These are phyloP conservation scores for Cactoblastis cactorum DNA, from an alignment of 2,888 invertebrate genomes.

Conservation along the genomic window DNA sequence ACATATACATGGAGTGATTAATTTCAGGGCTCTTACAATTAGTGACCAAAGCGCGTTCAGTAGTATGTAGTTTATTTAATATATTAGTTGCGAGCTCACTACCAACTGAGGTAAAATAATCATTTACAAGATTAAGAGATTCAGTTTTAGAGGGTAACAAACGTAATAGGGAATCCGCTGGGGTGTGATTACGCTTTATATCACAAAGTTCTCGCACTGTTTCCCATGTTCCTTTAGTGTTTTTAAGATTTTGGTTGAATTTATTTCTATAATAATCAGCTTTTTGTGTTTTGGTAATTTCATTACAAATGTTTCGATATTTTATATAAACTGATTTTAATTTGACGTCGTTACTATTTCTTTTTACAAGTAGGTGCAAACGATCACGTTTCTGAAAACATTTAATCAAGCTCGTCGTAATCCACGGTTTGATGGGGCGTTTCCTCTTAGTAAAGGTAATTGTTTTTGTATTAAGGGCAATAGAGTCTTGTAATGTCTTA, in stretches of 20 bases:
- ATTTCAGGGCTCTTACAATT: background rate
- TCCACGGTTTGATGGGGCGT: background rate
- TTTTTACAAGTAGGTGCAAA: background rate
- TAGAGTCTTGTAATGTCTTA: background rate
- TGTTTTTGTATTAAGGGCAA: background rate
- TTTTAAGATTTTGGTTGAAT: constrained; percentile 8
- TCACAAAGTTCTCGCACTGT: constrained; percentile 9
- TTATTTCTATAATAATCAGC: background rate
- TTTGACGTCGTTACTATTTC: background rate
- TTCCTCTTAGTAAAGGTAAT: background rate
- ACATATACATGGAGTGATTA: background rate
- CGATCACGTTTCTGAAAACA: background rate
- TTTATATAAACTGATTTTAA: background rate
- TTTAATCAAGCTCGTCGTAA: background rate
- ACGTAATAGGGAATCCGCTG: background rate
- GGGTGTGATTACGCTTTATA: background rate
- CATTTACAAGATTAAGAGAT: constrained; percentile 5
- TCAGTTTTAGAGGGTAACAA: background rate
- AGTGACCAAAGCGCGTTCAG: background rate
- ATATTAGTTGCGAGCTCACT: constrained; percentile 5
- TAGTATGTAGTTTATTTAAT: background rate
- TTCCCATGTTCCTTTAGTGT: constrained; percentile 14
- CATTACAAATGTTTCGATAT: background rate
- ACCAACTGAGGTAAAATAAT: constrained; percentile 8
- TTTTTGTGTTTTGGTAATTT: background rate